Conservation (phyloP, 2,888 invertebrate genomes). For the Tromatobia lineatoria region DNA sequence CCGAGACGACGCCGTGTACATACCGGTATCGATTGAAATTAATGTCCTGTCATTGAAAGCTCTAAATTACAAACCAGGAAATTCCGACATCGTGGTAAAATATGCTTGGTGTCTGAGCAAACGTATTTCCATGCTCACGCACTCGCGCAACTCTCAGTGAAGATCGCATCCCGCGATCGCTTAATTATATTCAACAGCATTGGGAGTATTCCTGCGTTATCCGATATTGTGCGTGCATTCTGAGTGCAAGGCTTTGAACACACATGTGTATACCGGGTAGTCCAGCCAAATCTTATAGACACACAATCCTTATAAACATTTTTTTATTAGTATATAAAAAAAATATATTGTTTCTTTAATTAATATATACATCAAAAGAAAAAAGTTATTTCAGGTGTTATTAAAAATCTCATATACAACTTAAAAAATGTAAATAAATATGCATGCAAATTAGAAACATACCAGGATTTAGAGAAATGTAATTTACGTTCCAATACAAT, state of each 20-base stretch:
- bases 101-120: slow-evolving; percentile 24
- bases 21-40: slow-evolving; percentile 43
- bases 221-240: slow-evolving; percentile 50
- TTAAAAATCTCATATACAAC: too few relatives aligned
- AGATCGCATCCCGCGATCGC: slow-evolving; percentile 56
- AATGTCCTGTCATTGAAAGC: slow-evolving; percentile 36
- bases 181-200: slow-evolving; percentile 60
- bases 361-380: not conserved
- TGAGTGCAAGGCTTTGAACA: not conserved
- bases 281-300: not conserved
- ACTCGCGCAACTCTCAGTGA: slow-evolving; percentile 7
- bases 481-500: too few relatives aligned
- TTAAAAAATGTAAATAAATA: too few relatives aligned
- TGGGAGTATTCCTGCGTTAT: slow-evolving; percentile 50
- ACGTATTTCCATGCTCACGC: slow-evolving; percentile 34
- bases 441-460: too few relatives aligned
- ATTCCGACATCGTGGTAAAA: slow-evolving; percentile 46
- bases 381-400: too few relatives aligned
- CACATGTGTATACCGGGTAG: not conserved
- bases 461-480: too few relatives aligned
- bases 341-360: too few relatives aligned
- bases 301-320: not conserved
- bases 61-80: slow-evolving; percentile 51
- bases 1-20: not conserved
- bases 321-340: not conserved